Evolutionary conservation across 1,140 invertebrate species (phyloP).

Genomic region (Nautilus pompilius): DNA sequence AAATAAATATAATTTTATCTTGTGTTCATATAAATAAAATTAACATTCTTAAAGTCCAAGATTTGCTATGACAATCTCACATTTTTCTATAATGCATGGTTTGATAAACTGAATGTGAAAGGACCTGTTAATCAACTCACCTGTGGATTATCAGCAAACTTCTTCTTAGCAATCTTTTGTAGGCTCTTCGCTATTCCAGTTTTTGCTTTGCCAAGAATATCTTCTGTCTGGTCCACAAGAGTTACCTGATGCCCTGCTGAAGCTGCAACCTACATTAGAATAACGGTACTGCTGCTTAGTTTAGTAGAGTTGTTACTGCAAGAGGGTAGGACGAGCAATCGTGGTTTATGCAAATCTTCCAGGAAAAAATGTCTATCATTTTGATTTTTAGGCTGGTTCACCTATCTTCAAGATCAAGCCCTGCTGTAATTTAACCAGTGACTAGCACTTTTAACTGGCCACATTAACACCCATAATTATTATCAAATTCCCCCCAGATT

Average conservation of each 20-base stretch:
- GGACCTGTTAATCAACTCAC: conserved; percentile 30
- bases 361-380: no score
- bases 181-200: conserved; percentile 69
- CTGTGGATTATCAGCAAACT: conserved; percentile 64
- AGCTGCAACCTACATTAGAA: conserved; percentile 67
- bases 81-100: neutral
- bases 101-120: neutral
- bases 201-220: conserved; percentile 68
- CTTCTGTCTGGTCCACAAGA: conserved; percentile 70
- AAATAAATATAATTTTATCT: neutral
- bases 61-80: neutral
- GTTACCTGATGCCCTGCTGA: conserved; percentile 73
- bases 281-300: neutral
- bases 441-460: no score
- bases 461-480: no score
- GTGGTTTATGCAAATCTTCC: no score
- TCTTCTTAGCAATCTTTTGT: conserved; percentile 73
- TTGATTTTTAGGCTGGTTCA: no score
- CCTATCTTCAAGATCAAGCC: no score
- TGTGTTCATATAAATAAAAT: neutral
- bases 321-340: no score
- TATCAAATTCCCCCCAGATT: no score
- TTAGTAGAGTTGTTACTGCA: no score
- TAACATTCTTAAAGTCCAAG: neutral
- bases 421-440: no score